Base-by-base conservation (phyloP, 64 coral and sea anemone genomes). In the Platygyra sinensis region DNA sequence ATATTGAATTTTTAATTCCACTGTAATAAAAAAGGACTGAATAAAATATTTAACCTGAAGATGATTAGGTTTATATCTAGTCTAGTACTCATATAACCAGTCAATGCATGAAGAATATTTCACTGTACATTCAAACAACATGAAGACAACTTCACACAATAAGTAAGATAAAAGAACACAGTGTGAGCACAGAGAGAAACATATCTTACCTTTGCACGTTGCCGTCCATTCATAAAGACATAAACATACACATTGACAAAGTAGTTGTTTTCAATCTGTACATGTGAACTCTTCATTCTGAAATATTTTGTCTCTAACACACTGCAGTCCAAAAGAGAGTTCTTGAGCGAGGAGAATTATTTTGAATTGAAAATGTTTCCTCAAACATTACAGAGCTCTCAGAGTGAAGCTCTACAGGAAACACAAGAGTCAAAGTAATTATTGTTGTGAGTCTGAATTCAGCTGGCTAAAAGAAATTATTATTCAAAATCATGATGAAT, bases 231-330 rank as follows among this genome's bases (percentile, higher is more conserved):
- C 59, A 92, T 65, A 87, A 84, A 92, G 17, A 92, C 90, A 87
- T 83, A 92, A 33, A 92, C 90, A 71, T 92, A 71, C 10, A 92
- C 80, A 77, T 92, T 92, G 60, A 92, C 90, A 92, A 86, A 78
- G 50, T 87, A 87, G 62, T 92, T 92, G 90, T 92, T 80, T 62
- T 92, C 90, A 32, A 92, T 62, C 51, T 87, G 62, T 52, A 87
- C 72, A 32, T 67, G 46, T 79, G 90, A 87, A 27, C 42, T 71
- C 63, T 85, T 85, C 81, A 85, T 85, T 42, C n/a, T 7, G 25
- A 69, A 25, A 46, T 69, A 28, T 27, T 85, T 85, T 46, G 9
- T 63, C 65, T 67, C 2, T 42, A 1, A 52, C 52, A 46, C 4
- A 10, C 63, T 51, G 24, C 22, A 5, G 63, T 25, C 63, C 29